These are phyloP conservation scores for Nemotelus pantherinus DNA, from an alignment of 2,888 invertebrate species.

Conservation along the genomic window DNA sequence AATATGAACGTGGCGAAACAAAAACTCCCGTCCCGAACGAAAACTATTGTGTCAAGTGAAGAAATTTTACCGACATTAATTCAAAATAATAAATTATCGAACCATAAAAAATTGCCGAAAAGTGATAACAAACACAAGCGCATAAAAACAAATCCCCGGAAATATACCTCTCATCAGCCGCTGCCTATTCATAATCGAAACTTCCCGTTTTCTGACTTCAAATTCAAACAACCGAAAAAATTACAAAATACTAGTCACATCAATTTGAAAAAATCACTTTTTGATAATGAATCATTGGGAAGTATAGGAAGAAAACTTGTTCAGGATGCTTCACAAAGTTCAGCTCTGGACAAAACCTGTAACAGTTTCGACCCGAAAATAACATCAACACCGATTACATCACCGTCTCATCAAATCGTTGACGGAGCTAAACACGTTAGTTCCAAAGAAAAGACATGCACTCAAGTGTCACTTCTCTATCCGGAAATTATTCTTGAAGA, in stretches of 20 bases:
- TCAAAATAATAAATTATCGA: neutral
- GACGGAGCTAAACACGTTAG: neutral
- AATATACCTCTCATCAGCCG: neutral
- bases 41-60: neutral
- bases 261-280: constrained; percentile 2
- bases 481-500: no score
- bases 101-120: neutral
- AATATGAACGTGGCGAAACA: neutral
- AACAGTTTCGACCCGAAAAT: neutral
- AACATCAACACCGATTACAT: neutral
- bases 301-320: neutral
- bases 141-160: neutral
- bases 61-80: neutral
- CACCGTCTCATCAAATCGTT: neutral
- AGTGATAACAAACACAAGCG: no score
- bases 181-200: constrained; percentile 3
- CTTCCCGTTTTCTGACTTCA: neutral
- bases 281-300: neutral
- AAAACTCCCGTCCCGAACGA: neutral
- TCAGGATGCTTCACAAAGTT: neutral
- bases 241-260: neutral
- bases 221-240: neutral
- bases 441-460: neutral
- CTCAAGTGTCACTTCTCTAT: no score
- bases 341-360: constrained; percentile 1